phyloP scores from a whole-genome alignment of 2,888 invertebrate genomes.

The Pristionchus fissidentatus region DNA sequence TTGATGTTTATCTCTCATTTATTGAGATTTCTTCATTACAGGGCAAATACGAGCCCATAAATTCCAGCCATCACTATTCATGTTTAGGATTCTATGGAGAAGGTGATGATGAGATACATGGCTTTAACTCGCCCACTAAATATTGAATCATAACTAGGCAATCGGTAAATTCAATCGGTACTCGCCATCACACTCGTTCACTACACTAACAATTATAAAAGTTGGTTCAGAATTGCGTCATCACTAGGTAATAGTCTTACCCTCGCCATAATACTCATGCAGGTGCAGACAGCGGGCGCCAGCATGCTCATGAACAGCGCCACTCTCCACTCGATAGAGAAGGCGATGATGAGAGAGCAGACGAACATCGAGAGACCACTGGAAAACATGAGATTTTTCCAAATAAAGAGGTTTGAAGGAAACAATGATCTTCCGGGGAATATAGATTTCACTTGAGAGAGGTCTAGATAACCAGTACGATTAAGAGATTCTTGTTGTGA shows the following conservation, averaged over 20 bases:
- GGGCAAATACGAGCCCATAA: no score
- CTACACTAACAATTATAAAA: neutral
- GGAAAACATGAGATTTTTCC: neutral
- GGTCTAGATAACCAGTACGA: no score
- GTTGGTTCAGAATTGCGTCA: neutral
- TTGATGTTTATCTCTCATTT: no score
- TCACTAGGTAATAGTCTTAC: constrained; percentile 46
- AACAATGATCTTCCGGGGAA: neutral
- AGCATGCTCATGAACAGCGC: constrained; percentile 48
- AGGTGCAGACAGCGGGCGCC: constrained; percentile 55
- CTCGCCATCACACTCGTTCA: no score
- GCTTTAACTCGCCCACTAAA: neutral
- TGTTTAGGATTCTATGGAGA: no score
- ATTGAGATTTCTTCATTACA: no score
- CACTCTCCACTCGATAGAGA: constrained; percentile 39
- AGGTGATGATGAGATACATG: neutral
- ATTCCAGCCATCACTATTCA: no score
- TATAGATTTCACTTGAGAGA: no score
- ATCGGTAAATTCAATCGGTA: neutral
- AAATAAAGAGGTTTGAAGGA: neutral
- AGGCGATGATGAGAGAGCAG: constrained; percentile 40
- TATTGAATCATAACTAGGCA: neutral
- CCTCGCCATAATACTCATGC: constrained; percentile 60
- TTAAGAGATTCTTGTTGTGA: no score
- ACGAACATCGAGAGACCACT: constrained; percentile 42